phyloP scores from a whole-genome alignment of 2,797 vertebrate species.

The Pantherophis alleghaniensis region DNA sequence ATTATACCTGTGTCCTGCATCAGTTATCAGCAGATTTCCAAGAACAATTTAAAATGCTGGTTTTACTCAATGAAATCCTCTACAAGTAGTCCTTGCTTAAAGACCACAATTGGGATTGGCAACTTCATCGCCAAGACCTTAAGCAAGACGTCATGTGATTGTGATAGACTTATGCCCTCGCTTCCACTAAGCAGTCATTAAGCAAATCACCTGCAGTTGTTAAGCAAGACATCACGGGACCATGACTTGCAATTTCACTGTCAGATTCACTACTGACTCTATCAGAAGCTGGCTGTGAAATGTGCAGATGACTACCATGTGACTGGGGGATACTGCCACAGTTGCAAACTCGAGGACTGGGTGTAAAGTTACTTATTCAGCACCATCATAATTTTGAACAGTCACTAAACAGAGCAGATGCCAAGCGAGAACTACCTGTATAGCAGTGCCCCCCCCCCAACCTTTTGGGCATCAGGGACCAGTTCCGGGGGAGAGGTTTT shows the following conservation, averaged over 20 bases:
- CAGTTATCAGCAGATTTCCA: not conserved
- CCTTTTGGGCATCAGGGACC: no score
- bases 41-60: not conserved
- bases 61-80: not conserved
- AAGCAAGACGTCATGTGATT: not conserved
- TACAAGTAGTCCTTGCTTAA: not conserved
- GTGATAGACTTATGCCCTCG: not conserved
- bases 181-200: not conserved
- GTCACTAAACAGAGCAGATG: not conserved
- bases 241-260: not conserved
- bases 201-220: not conserved
- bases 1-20: not conserved
- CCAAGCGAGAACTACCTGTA: not conserved
- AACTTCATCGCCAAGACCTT: not conserved
- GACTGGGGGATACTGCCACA: rapidly evolving
- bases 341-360: not conserved
- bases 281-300: not conserved
- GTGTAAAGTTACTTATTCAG: not conserved
- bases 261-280: not conserved
- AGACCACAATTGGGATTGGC: not conserved
- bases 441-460: no score
- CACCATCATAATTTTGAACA: not conserved
- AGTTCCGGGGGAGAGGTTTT: no score
- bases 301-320: not conserved
- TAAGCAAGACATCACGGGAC: not conserved